These are phyloP conservation scores for Cairina moschata DNA, from an alignment of 2,113 vertebrate species.

Conservation along the genomic window DNA sequence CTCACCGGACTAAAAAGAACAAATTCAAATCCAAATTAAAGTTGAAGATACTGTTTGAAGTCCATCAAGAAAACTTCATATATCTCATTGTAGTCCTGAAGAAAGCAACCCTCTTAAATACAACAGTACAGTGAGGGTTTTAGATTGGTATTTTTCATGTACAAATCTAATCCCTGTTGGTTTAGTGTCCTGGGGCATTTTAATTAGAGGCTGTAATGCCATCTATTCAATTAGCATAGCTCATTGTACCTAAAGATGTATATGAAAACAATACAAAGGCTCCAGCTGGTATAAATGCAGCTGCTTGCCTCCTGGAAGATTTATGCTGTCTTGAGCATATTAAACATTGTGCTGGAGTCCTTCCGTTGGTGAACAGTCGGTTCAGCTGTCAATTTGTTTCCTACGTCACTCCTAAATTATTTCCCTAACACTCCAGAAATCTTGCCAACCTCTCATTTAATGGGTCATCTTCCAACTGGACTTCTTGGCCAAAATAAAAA, in stretches of 20 bases:
- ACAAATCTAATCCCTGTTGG: neutral
- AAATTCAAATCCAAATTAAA: neutral
- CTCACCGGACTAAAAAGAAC: neutral
- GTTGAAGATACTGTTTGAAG: neutral
- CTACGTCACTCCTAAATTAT: neutral
- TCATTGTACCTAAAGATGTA: slow-evolving; percentile 3
- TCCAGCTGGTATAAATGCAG: slow-evolving; percentile 20
- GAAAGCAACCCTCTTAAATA: neutral
- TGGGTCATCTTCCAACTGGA: neutral
- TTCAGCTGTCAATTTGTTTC: slow-evolving; percentile 6
- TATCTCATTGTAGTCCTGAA: neutral
- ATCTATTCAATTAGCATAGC: slow-evolving; percentile 23
- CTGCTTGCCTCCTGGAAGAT: slow-evolving; percentile 20
- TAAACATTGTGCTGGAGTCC: neutral
- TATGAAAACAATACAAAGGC: slow-evolving; percentile 10
- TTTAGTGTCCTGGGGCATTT: neutral
- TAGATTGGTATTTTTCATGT: neutral
- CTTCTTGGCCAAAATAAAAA: neutral
- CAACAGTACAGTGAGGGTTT: neutral
- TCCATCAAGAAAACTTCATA: neutral
- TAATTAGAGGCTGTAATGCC: slow-evolving; percentile 25
- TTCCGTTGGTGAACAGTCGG: neutral
- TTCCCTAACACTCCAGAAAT: neutral
- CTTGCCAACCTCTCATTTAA: neutral
- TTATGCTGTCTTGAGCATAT: neutral